Evolutionary conservation across 1,140 invertebrate species (phyloP), one percentile per base, ranked within the genome.

Genomic region (Cylas formicarius): DNA sequence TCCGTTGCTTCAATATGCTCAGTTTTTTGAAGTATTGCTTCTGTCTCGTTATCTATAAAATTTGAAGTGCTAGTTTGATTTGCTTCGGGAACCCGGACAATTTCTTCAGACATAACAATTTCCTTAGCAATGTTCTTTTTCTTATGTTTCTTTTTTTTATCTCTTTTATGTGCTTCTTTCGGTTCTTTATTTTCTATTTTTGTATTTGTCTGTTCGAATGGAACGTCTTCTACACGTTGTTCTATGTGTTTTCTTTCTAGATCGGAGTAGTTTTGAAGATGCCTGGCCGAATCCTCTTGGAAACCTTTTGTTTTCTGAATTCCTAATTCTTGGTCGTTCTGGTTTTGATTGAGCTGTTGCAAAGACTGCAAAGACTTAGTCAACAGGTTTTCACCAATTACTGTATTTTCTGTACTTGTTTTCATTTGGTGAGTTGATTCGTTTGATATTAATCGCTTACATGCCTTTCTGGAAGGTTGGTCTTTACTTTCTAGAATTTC

Each of bases 221-320:
- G 16, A 4, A 14, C 27, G 11, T 11, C 27, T 5, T 28, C 27
- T 28, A 28, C n/a, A n/a, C n/a, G n/a, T n/a, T 37, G 19, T 19
- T 50, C 35, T 16, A 50, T 28, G 9, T 44, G 32, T 17, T 45
- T n/a, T n/a, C n/a, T n/a, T n/a, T n/a, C n/a, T n/a, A n/a, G n/a
- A n/a, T n/a, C n/a, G n/a, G n/a, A n/a, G n/a, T n/a, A n/a, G n/a
- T n/a, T n/a, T n/a, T n/a, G n/a, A n/a, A n/a, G n/a, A n/a, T n/a
- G n/a, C n/a, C n/a, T n/a, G n/a, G n/a, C n/a, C n/a, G n/a, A n/a
- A n/a, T n/a, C n/a, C n/a, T n/a, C n/a, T n/a, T n/a, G n/a, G n/a
- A n/a, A n/a, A n/a, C n/a, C n/a, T n/a, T n/a, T n/a, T n/a, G n/a
- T n/a, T n/a, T n/a, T n/a, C n/a, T n/a, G n/a, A n/a, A n/a, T n/a